Conservation (phyloP, 2,888 invertebrate genomes). For the Drosophila macrospina region DNA sequence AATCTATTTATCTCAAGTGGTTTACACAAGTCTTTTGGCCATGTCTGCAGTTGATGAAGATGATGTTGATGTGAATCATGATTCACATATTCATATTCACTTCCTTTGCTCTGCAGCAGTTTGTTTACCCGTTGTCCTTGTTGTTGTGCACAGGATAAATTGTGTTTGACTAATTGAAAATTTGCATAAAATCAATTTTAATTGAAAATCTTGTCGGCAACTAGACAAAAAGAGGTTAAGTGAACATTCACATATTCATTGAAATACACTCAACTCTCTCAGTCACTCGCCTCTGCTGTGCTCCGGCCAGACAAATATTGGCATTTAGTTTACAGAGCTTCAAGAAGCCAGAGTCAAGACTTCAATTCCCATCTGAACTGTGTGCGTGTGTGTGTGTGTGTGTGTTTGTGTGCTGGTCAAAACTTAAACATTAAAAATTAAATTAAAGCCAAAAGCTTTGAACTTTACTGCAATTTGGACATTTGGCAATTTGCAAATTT, state of each 20-base stretch:
- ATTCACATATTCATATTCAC: conserved; percentile 19
- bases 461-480: conserved; percentile 28
- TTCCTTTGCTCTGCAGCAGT: conserved; percentile 17
- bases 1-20: conserved; percentile 74
- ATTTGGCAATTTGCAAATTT: conserved; percentile 73
- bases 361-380: conserved; percentile 30
- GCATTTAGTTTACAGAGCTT: conserved; percentile 47
- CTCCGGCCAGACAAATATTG: conserved; percentile 67
- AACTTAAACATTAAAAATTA: conserved; percentile 74
- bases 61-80: conserved; percentile 11
- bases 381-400: conserved; percentile 11
- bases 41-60: conserved; percentile 33
- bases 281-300: conserved; percentile 31
- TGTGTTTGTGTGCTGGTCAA: conserved; percentile 42
- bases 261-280: conserved; percentile 26
- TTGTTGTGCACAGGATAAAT: conserved; percentile 48
- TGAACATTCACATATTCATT: conserved; percentile 66
- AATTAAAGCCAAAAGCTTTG: conserved; percentile 59
- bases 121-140: conserved; percentile 51
- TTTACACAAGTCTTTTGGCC: conserved; percentile 58
- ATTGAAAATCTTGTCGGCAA: conserved; percentile 76
- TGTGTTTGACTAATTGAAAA: conserved; percentile 80
- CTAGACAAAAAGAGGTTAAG: conserved; percentile 62
- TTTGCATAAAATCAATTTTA: conserved; percentile 81
- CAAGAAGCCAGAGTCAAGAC: conserved; percentile 53